phyloP scores from a whole-genome alignment of 2,888 invertebrate species.

The Tupiocoris notatus region DNA sequence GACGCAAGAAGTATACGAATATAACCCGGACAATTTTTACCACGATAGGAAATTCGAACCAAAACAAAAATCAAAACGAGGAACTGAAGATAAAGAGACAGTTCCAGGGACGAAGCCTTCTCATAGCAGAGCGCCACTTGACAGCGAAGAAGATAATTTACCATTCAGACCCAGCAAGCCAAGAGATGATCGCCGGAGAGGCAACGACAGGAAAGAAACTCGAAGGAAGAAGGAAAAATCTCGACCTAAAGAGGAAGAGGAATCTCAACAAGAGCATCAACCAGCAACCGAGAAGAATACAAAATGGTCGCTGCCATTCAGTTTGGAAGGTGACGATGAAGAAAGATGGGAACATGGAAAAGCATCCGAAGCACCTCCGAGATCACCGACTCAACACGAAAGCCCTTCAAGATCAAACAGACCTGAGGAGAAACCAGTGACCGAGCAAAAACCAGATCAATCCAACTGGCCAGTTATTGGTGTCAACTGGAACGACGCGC shows the following conservation, averaged over 20 bases:
- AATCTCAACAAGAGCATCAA: neutral
- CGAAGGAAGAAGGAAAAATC: conserved; percentile 23
- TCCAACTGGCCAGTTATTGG: conserved; percentile 22
- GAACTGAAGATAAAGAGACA: conserved; percentile 16
- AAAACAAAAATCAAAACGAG: conserved; percentile 28
- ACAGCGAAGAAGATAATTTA: neutral
- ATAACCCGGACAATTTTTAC: conserved; percentile 35
- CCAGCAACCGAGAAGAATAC: neutral
- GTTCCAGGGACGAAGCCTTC: neutral
- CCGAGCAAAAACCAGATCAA: conserved; percentile 4
- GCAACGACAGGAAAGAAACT: neutral
- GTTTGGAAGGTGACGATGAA: neutral
- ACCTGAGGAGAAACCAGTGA: conserved; percentile 20
- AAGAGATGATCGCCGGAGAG: conserved; percentile 5
- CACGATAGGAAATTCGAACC: conserved; percentile 43
- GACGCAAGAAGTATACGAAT: conserved; percentile 21
- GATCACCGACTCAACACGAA: neutral
- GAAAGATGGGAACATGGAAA: conserved; percentile 12
- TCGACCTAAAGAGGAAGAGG: neutral
- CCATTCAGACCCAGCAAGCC: neutral
- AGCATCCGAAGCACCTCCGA: neutral
- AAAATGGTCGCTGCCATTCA: conserved; percentile 24
- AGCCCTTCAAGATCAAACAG: neutral
- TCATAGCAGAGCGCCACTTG: neutral
- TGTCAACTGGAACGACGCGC: conserved; percentile 20